Percentiles rank a stretch among this genome's conserved stretches.
Evolutionary conservation across 2,797 vertebrate species (phyloP).

Genomic region (Lepidocolaptes lacrymiger): DNA sequence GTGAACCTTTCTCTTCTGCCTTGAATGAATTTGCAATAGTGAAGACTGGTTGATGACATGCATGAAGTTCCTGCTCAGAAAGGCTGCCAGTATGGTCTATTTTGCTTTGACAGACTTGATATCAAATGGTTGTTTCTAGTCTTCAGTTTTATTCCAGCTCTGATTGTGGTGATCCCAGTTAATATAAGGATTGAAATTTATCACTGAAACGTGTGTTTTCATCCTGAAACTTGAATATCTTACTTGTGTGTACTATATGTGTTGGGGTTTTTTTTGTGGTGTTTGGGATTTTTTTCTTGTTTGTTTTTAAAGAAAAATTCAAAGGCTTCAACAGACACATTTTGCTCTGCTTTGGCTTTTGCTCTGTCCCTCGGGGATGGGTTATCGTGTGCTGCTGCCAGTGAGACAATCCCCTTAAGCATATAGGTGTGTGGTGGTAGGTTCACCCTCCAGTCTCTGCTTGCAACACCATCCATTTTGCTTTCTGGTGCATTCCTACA

Average conservation of each 20-base stretch:
- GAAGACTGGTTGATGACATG: neutral
- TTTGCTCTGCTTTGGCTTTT: neutral
- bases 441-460: neutral
- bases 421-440: neutral
- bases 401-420: accelerated
- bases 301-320: neutral
- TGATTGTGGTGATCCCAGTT: neutral
- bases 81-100: neutral
- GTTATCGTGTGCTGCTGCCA: neutral
- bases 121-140: neutral
- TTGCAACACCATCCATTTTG: neutral
- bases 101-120: neutral
- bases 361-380: neutral
- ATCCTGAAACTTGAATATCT: neutral
- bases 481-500: neutral
- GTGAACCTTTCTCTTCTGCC: neutral
- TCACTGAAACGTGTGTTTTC: neutral
- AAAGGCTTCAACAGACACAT: neutral
- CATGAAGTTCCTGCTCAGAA: neutral
- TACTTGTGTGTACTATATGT: neutral
- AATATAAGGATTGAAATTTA: neutral
- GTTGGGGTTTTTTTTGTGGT: neutral
- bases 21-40: neutral
- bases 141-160: neutral
- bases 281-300: neutral